These are phyloP conservation scores for Drosophila helvetica DNA, from an alignment of 2,888 invertebrate species.

Conservation along the genomic window DNA sequence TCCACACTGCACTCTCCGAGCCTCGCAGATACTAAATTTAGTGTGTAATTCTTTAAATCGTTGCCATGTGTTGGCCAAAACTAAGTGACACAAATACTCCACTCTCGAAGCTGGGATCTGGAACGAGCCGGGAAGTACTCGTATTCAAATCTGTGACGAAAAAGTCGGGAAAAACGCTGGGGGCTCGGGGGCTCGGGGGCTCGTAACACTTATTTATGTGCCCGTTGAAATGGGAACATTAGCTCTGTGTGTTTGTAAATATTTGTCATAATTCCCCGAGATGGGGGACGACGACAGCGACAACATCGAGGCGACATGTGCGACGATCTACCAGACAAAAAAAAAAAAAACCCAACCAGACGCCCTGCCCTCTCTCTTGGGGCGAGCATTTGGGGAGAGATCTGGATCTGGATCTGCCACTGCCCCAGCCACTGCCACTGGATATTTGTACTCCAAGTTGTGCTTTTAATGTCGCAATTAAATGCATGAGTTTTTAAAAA, in stretches of 20 bases:
- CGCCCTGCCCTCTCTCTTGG: conserved; percentile 9
- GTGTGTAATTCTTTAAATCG: conserved; percentile 81
- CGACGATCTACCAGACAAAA: conserved; percentile 21
- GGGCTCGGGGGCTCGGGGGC: conserved; percentile 37
- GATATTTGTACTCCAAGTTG: conserved; percentile 50
- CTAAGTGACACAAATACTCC: conserved; percentile 60
- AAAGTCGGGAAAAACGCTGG: conserved; percentile 33
- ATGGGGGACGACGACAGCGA: conserved; percentile 20
- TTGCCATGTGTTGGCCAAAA: conserved; percentile 74
- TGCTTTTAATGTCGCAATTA: conserved; percentile 79
- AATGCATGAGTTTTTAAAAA: conserved; percentile 77
- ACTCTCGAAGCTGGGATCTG: conserved; percentile 38
- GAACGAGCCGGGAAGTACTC: conserved; percentile 27
- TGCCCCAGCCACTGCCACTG: neutral
- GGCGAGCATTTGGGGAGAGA: conserved; percentile 15
- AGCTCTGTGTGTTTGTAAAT: conserved; percentile 77
- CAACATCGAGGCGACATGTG: conserved; percentile 38
- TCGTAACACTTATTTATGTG: conserved; percentile 80
- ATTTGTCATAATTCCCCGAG: conserved; percentile 76
- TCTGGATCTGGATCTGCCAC: conserved; percentile 34
- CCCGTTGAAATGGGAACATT: conserved; percentile 81
- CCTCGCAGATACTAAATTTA: conserved; percentile 73
- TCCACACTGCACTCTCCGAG: conserved; percentile 1
- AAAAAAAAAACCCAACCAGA: too few relatives aligned
- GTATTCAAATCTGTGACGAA: conserved; percentile 68